phyloP scores from a whole-genome alignment of 2,888 invertebrate species.

The Hesperia comma region DNA sequence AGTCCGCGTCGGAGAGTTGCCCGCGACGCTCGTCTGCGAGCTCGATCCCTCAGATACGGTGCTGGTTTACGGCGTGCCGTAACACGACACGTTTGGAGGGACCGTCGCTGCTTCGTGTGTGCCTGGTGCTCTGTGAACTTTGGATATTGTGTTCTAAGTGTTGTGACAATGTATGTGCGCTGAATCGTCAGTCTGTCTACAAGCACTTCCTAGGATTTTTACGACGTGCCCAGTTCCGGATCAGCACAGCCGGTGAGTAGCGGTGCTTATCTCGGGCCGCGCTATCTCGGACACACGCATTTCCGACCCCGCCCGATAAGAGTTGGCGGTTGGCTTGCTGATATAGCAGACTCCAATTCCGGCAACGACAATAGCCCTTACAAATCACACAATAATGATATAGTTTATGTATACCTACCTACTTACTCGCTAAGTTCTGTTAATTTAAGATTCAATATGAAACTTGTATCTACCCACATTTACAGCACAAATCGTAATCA shows the following conservation, averaged over 20 bases:
- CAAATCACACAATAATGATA: not conserved
- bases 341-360: conserved; percentile 38
- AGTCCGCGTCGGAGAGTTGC: conserved; percentile 81
- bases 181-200: conserved; percentile 65
- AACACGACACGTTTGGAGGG: conserved; percentile 85
- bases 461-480: not conserved
- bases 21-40: conserved; percentile 78
- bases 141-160: conserved; percentile 78
- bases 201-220: conserved; percentile 70
- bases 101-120: conserved; percentile 77
- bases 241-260: conserved; percentile 82
- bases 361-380: conserved; percentile 17
- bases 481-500: not conserved
- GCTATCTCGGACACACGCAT: conserved; percentile 82
- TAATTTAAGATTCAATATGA: not conserved
- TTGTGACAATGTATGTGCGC: conserved; percentile 78
- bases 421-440: not conserved
- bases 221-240: conserved; percentile 80
- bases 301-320: conserved; percentile 84
- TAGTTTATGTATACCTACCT: not conserved
- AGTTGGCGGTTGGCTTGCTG: conserved; percentile 40
- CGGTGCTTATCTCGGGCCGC: conserved; percentile 80
- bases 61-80: conserved; percentile 83
- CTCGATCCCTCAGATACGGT: conserved; percentile 83
- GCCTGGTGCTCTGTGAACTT: conserved; percentile 77